Base-by-base conservation (phyloP, 2,797 vertebrate species). In the Pangasius krempfi region DNA sequence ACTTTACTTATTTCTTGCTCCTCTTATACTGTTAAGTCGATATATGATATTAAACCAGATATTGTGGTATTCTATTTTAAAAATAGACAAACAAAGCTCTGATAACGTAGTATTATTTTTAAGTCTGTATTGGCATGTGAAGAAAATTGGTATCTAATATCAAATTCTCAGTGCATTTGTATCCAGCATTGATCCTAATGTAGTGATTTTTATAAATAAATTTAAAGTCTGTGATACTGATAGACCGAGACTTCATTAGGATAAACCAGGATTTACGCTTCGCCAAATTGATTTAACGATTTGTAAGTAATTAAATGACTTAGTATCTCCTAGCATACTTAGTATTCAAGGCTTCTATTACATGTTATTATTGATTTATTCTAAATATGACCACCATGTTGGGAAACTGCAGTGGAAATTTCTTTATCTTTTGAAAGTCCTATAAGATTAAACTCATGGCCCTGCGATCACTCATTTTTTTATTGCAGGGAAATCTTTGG, bases 381-480 rank as follows among this genome's bases (percentile, higher is more conserved):
- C 50, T 37, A 33, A 85, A 73, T 73, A 58, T 85, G 30, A 68
- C 30, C 44, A 68, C 4, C 5, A 44, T 44, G 22, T 82, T 50
- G n/a, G 14, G 66, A 72, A 37, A 70, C n/a, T 54, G 64, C 47
- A 70, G 27, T 85, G 50, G 33, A 72, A 14, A 37, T 72, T 66
- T 12, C 44, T 66, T 66, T 13, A 50, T n/a, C 6, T 66, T 83
- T 62, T 60, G n/a, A 54, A 56, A 58, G 33, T 27, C 54, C 20
- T 50, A 85, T 75, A 83, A 87, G 90, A 92, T 90, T 88, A 87
- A 82, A 91, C 52, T 70, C 75, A 90, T 84, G 52, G 78, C 58
- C 87, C 58, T 88, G 33, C 33, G 64, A 87, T 87, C 62, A 70
- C 81, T 86, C 37, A 0, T 52, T 44, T 90, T 91, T 90, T 93